Evolutionary conservation across 2,113 vertebrate species (phyloP), one percentile per base, ranked within the genome.

Genomic region (Bujurquina vittata): DNA sequence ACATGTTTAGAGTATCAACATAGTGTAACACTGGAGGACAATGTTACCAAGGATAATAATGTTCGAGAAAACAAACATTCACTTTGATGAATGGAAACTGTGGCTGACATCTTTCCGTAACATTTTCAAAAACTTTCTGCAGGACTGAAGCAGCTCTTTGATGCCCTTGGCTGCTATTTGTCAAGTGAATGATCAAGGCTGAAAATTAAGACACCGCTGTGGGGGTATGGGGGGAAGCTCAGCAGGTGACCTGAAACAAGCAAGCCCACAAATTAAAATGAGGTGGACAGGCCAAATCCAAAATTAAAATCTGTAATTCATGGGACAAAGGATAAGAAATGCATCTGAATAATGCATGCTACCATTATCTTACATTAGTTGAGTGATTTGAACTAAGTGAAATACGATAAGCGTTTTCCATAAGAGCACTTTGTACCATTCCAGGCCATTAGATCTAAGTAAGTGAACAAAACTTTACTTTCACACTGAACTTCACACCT

Each of bases 391-490:
- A 87, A 85, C 79, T 86, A 80, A 89, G 62, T n/a, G 31, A 81
- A 84, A 84, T 75, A 77, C 60, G 76, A 73, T 58, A 82, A 72
- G 23, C 78, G 75, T 79, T 84, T 89, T 84, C 83, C 49, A 86
- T 91, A 85, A 84, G 87, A 54, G 79, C 65, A 58, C 81, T 86
- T 63, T 22, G 12, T 75, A 54, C 83, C 4, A 75, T 89, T 84
- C 49, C 20, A 61, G 73, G 54, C 88, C 83, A 85, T 92, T 90
- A 84, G 61, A 61, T 58, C 80, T 4, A 10, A 84, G 77, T 84
- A 54, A 91, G 87, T 87, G 84, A 89, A 81, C 84, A 80, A 49
- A 92, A 87, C 79, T 86, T 90, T 86, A 54, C 73, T 77, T 59
- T 84, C 54, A 79, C 76, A 40, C 20, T 75, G 56, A 88, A 77